A percentile compares a stretch with the other conserved stretches of the same genome.
Evolutionary conservation across 2,888 invertebrate genomes (phyloP).

Genomic region (Agrilus mali): DNA sequence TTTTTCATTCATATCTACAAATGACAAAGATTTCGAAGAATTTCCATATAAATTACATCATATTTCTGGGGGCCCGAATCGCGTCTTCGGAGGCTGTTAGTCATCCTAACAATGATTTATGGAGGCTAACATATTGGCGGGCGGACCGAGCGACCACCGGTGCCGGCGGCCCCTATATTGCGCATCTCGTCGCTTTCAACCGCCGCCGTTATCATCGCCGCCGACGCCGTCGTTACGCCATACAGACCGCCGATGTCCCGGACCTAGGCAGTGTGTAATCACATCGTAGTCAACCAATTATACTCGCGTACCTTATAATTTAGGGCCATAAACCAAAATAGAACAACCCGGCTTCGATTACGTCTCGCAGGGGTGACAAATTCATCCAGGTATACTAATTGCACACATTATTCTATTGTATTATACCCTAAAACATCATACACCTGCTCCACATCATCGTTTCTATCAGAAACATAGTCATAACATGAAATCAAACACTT

Average conservation of each 20-base stretch:
- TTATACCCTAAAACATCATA: too few species aligned
- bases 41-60: constrained; percentile 43
- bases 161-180: constrained; percentile 19
- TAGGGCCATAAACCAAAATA: constrained; percentile 34
- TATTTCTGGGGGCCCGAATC: constrained; percentile 33
- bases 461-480: too few species aligned
- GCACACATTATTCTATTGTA: too few species aligned
- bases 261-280: constrained; percentile 11
- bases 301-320: constrained; percentile 32
- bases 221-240: constrained; percentile 12
- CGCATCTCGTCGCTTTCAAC: constrained; percentile 17
- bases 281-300: constrained; percentile 29
- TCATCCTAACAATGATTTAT: constrained; percentile 42
- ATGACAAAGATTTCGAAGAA: constrained; percentile 37
- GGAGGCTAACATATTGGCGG: constrained; percentile 38
- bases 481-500: too few species aligned
- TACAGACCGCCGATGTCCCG: constrained; percentile 5
- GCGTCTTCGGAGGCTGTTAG: constrained; percentile 36
- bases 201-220: constrained; percentile 19
- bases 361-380: constrained; percentile 10
- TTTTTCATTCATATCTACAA: constrained; percentile 37
- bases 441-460: too few species aligned
- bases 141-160: constrained; percentile 20
- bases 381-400: not conserved
- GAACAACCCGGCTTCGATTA: constrained; percentile 12